phyloP scores from a whole-genome alignment of 1,140 invertebrate species.

The Limonius californicus region DNA sequence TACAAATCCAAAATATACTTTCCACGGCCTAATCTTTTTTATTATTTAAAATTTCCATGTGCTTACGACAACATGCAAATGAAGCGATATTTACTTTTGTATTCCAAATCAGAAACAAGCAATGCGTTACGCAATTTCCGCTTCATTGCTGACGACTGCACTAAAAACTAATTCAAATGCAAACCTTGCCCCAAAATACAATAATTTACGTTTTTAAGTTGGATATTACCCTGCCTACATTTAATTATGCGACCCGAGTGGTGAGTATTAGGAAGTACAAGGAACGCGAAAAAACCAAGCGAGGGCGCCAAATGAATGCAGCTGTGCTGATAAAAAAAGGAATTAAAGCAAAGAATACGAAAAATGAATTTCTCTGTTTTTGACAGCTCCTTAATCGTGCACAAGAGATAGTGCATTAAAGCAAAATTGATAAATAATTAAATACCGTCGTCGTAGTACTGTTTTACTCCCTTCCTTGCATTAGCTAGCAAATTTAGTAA shows the following conservation, averaged over 20 bases:
- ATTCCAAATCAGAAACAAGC: no score
- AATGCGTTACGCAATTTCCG: no score
- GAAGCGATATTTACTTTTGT: no score
- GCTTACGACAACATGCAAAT: no score
- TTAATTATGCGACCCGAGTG: slow-evolving; percentile 9
- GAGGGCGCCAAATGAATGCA: slow-evolving; percentile 45
- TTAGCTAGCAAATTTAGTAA: no score
- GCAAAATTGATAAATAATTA: slow-evolving; percentile 35
- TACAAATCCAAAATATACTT: no score
- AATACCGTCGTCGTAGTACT: neutral
- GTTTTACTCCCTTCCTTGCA: neutral
- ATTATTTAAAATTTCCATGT: no score
- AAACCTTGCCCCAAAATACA: neutral
- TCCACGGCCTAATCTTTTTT: no score
- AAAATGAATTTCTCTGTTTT: slow-evolving; percentile 51
- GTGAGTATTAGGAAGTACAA: slow-evolving; percentile 9
- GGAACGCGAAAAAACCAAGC: slow-evolving; percentile 9
- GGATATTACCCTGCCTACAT: slow-evolving; percentile 1
- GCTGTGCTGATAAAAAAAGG: slow-evolving; percentile 49
- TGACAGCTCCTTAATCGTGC: slow-evolving; percentile 49
- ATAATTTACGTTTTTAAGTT: slow-evolving; percentile 11
- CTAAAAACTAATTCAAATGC: neutral
- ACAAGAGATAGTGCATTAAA: slow-evolving; percentile 47
- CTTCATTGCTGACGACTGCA: neutral
- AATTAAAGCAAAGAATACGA: slow-evolving; percentile 48